Conservation (phyloP, 2,113 vertebrate genomes). For the Myiagra hebetior region DNA sequence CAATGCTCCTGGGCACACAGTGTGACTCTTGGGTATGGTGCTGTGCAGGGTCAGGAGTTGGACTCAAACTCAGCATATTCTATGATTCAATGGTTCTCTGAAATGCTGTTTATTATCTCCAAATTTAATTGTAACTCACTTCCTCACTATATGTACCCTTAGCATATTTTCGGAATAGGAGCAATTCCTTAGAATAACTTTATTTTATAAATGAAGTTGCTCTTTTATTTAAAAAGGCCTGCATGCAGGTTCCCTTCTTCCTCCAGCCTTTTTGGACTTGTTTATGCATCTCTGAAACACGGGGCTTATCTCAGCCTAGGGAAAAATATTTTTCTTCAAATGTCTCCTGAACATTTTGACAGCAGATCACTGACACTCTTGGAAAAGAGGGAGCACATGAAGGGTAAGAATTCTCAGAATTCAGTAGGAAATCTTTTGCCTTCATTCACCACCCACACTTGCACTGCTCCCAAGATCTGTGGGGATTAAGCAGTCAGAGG, state of each 20-base stretch:
- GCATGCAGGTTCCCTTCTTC: background rate
- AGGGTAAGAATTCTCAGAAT: conserved; percentile 24
- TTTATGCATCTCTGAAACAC: background rate
- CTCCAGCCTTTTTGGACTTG: background rate
- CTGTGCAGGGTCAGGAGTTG: background rate
- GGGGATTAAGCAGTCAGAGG: background rate
- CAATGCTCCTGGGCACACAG: rapidly evolving
- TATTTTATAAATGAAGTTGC: background rate
- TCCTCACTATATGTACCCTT: background rate
- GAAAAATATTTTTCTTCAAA: background rate
- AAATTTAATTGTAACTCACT: background rate
- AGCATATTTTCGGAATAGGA: background rate
- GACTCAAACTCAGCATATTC: background rate
- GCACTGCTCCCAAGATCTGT: background rate
- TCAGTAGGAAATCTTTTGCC: background rate
- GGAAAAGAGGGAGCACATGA: background rate
- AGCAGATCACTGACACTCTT: background rate
- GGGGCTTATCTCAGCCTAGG: background rate
- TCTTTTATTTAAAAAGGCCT: background rate
- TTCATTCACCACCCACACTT: background rate
- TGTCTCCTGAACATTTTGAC: background rate
- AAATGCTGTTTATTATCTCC: background rate
- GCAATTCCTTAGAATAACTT: background rate
- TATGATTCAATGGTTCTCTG: background rate
- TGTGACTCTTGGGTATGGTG: background rate